Conservation (phyloP, 2,113 vertebrate genomes). For the Eolophus roseicapilla region DNA sequence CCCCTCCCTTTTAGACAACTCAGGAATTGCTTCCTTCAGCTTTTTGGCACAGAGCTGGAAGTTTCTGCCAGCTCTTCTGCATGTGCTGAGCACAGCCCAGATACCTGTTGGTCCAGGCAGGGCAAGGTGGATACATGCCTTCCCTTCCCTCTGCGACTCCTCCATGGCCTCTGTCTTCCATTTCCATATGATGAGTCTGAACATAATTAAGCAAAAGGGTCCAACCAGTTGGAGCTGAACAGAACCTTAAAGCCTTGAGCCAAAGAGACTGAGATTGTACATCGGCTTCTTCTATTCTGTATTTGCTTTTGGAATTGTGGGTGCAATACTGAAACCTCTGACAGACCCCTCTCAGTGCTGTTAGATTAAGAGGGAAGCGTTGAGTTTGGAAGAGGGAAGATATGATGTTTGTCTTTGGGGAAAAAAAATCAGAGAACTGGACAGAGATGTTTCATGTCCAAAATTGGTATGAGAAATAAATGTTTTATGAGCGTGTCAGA, state of each 20-base stretch:
- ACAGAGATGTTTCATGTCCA: background rate
- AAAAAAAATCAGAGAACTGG: background rate
- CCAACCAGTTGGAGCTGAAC: background rate
- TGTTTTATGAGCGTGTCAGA: background rate
- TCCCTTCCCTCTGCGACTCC: background rate
- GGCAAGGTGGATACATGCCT: background rate
- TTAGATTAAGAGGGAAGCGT: background rate
- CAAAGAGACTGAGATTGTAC: background rate
- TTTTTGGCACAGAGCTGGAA: background rate
- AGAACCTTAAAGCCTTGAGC: background rate
- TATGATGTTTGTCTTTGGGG: background rate
- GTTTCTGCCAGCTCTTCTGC: background rate
- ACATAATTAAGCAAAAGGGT: background rate
- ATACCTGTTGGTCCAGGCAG: rapidly evolving
- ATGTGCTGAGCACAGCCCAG: background rate
- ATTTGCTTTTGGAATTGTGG: background rate
- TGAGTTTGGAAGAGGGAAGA: background rate
- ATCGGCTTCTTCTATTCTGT: background rate
- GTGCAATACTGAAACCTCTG: background rate
- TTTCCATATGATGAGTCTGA: background rate
- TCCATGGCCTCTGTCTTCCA: background rate
- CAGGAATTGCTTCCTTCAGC: background rate
- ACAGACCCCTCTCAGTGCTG: background rate
- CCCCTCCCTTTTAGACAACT: background rate
- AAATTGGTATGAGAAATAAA: background rate